Conservation (phyloP, 2,113 vertebrate species). For the Chlorodrepanis virens region DNA sequence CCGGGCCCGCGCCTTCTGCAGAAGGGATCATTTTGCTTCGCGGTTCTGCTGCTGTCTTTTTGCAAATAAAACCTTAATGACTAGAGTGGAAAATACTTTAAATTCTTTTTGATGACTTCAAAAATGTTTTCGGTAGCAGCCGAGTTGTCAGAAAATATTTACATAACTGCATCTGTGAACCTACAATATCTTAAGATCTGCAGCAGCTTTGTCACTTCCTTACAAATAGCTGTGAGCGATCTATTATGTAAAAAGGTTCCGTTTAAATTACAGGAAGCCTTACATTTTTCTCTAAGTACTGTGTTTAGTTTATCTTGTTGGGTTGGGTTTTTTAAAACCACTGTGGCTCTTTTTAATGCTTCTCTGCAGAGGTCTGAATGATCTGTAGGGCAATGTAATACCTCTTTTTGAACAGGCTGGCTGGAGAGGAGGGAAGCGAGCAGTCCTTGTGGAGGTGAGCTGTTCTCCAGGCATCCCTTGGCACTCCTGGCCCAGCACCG, state of each 20-base stretch:
- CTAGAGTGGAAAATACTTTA: slow-evolving; percentile 15
- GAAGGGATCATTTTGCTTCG: neutral
- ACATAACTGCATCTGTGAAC: slow-evolving; percentile 60
- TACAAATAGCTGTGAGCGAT: slow-evolving; percentile 66
- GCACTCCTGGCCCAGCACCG: rapidly evolving
- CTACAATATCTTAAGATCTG: slow-evolving; percentile 49
- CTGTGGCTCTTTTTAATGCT: neutral
- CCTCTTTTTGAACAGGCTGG: neutral
- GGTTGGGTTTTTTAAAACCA: neutral
- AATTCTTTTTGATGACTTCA: slow-evolving; percentile 71
- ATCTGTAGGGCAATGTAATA: neutral
- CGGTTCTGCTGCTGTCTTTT: neutral
- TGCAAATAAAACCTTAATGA: slow-evolving; percentile 45
- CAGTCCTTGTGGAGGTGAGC: neutral
- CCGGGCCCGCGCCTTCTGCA: neutral
- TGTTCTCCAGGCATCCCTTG: neutral
- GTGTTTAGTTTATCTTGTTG: slow-evolving; percentile 25
- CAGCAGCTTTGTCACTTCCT: slow-evolving; percentile 61
- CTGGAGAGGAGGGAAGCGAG: neutral
- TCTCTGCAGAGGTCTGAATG: neutral
- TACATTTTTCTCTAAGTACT: slow-evolving; percentile 28
- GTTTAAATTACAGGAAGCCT: slow-evolving; percentile 64
- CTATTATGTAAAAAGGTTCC: slow-evolving; percentile 63
- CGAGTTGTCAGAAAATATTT: slow-evolving; percentile 64
- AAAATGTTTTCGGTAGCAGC: slow-evolving; percentile 8